Conservation (phyloP, 1,140 invertebrate genomes). For the Caenorhabditis brenneri region DNA sequence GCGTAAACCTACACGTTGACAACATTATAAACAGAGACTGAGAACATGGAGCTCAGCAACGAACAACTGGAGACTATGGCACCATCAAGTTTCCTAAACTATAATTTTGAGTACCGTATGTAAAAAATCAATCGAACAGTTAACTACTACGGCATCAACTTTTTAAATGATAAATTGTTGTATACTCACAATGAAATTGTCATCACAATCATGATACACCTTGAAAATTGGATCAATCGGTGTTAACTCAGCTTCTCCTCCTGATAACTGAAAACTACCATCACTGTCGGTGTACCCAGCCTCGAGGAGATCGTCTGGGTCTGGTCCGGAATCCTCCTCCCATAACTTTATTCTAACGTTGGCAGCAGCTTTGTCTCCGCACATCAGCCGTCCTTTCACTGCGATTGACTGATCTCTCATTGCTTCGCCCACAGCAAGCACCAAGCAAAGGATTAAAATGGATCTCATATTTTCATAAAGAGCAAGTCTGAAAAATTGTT, state of each 20-base stretch:
- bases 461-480: too few species aligned
- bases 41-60: too few species aligned
- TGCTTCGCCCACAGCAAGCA: not conserved
- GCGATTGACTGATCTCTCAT: conserved; percentile 45
- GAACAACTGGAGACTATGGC: too few species aligned
- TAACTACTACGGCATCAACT: too few species aligned
- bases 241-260: conserved; percentile 52
- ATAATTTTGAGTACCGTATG: too few species aligned
- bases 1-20: too few species aligned
- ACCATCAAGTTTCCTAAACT: too few species aligned
- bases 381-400: conserved; percentile 49
- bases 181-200: conserved; percentile 32
- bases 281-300: conserved; percentile 63
- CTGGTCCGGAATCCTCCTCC: conserved; percentile 59
- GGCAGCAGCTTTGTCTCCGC: conserved; percentile 46
- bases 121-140: not conserved
- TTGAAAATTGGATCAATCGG: conserved; percentile 58
- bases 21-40: too few species aligned
- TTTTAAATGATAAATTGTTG: conserved; percentile 50
- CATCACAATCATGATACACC: conserved; percentile 62
- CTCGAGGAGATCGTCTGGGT: conserved; percentile 60
- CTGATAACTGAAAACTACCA: conserved; percentile 47
- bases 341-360: conserved; percentile 53
- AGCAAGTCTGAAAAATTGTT: too few species aligned
- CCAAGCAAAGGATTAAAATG: not conserved